These are phyloP conservation scores for Incurvaria masculella DNA, from an alignment of 2,888 invertebrate genomes.

Conservation along the genomic window DNA sequence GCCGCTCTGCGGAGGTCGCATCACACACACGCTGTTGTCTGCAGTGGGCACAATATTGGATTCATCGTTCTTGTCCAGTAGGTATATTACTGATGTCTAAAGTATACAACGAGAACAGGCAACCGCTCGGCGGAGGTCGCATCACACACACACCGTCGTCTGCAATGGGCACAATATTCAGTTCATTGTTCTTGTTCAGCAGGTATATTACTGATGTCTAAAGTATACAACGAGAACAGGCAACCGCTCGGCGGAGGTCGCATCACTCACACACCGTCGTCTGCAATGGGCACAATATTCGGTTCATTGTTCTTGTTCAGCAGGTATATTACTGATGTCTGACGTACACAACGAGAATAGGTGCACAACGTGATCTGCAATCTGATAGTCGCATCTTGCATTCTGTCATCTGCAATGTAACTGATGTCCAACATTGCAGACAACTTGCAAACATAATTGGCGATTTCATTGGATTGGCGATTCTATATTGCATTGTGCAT, in stretches of 20 bases:
- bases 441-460: too few relatives aligned
- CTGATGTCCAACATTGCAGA: too few relatives aligned
- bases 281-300: conserved; percentile 75
- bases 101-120: conserved; percentile 77
- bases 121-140: conserved; percentile 78
- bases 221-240: conserved; percentile 76
- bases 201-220: conserved; percentile 26
- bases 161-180: conserved; percentile 77
- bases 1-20: conserved; percentile 77
- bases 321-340: conserved; percentile 30
- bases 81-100: conserved; percentile 23
- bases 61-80: conserved; percentile 69
- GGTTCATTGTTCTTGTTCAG: conserved; percentile 69
- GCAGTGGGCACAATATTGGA: conserved; percentile 74
- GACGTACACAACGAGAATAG: conserved; percentile 76
- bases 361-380: conserved; percentile 73
- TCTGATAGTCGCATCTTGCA: conserved; percentile 72
- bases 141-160: conserved; percentile 75
- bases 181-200: conserved; percentile 68
- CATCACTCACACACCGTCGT: conserved; percentile 75
- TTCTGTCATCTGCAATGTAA: conserved; percentile 64
- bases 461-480: too few relatives aligned
- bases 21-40: conserved; percentile 76
- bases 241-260: conserved; percentile 79
- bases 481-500: too few relatives aligned